phyloP scores from a whole-genome alignment of 1,140 invertebrate genomes.

The Rhagoletis pomonella region DNA sequence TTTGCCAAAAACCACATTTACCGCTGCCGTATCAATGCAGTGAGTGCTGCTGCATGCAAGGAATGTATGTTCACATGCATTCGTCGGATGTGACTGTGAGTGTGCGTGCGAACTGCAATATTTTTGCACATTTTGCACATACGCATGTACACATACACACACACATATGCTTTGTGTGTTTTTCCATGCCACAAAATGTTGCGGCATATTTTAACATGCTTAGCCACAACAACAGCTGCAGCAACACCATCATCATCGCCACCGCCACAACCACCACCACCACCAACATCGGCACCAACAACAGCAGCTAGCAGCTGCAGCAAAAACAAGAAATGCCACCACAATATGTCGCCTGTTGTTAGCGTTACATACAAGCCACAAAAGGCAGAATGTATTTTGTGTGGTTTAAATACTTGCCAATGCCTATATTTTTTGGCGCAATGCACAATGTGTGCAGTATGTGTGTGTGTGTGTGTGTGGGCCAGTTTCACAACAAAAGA shows the following conservation, averaged over 20 bases:
- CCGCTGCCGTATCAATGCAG: constrained; percentile 47
- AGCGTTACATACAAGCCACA: constrained; percentile 1
- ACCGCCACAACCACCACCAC: not conserved
- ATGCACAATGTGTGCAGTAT: not conserved
- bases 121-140: constrained; percentile 28
- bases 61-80: not conserved
- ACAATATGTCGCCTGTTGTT: constrained; percentile 49
- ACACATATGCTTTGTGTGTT: not conserved
- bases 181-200: constrained; percentile 45
- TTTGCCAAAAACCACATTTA: constrained; percentile 36
- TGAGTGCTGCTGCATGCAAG: not conserved
- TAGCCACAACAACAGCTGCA: constrained; percentile 51
- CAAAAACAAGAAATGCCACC: constrained; percentile 20
- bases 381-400: constrained; percentile 5
- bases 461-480: not conserved
- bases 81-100: not conserved
- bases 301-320: not conserved
- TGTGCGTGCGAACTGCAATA: constrained; percentile 7
- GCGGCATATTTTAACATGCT: constrained; percentile 30
- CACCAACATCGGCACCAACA: not conserved
- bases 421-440: constrained; percentile 13
- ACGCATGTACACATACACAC: not conserved
- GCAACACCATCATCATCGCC: not conserved
- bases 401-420: not conserved
- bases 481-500: not conserved